A percentile compares a stretch with the other conserved stretches of the same genome.
Evolutionary conservation across 2,113 vertebrate species (phyloP).

Genomic region (Aythya baeri): DNA sequence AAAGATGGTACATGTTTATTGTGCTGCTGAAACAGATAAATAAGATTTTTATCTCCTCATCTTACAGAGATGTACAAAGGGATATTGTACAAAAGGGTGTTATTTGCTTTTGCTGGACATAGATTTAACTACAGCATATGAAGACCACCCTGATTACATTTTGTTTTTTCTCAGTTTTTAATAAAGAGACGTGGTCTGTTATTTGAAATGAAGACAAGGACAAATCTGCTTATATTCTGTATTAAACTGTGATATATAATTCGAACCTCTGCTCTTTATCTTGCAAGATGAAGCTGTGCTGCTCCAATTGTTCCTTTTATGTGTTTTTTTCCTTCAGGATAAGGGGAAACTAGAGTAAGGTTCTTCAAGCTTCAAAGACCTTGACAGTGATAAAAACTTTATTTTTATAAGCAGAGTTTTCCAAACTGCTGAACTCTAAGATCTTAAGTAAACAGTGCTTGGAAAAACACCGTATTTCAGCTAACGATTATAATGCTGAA

Average conservation of each 20-base stretch:
- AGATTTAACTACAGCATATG: neutral
- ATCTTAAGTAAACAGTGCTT: neutral
- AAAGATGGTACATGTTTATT: neutral
- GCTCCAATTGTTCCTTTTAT: neutral
- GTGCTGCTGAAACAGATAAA: neutral
- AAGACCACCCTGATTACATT: neutral
- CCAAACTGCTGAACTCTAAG: neutral
- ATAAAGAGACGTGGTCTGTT: neutral
- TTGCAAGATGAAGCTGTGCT: neutral
- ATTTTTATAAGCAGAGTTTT: conserved; percentile 2
- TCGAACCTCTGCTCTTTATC: neutral
- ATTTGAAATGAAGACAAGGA: neutral
- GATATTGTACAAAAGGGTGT: neutral
- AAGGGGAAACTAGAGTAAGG: neutral
- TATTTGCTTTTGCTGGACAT: neutral
- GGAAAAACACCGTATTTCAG: neutral
- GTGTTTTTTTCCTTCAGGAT: neutral
- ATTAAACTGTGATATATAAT: neutral
- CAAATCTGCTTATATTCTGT: neutral
- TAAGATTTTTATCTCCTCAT: neutral
- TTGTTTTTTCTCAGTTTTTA: neutral
- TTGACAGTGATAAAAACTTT: neutral
- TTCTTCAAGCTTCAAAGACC: neutral
- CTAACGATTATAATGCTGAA: neutral
- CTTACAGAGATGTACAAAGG: neutral